A percentile compares a stretch with the other conserved stretches of the same genome.
These are phyloP conservation scores for Lytechinus pictus DNA, from an alignment of 35 echinoderm and acorn worm species.

Conservation along the genomic window DNA sequence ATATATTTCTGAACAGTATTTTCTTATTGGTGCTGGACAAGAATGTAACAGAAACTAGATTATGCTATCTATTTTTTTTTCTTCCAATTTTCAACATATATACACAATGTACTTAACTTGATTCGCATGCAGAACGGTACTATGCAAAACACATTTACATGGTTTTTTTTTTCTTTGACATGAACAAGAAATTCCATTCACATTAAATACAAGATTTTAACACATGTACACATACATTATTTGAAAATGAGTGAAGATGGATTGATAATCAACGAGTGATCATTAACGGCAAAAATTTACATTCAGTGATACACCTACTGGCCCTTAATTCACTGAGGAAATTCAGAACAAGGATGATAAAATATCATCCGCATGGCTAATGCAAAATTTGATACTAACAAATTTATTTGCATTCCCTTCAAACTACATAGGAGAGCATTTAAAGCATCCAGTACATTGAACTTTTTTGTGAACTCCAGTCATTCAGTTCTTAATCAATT, in stretches of 20 bases:
- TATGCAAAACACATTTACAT: not conserved
- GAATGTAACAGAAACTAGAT: not conserved
- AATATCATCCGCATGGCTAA: no score
- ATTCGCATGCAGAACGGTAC: not conserved
- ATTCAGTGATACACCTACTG: not conserved
- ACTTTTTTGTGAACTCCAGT: no score
- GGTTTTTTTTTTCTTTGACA: not conserved
- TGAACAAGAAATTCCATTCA: not conserved
- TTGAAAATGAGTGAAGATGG: not conserved
- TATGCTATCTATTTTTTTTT: not conserved
- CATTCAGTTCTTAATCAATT: not conserved
- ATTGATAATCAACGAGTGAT: not conserved
- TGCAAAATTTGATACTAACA: no score
- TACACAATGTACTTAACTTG: not conserved
- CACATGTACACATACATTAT: not conserved
- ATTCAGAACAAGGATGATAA: no score
- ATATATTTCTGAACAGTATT: not conserved
- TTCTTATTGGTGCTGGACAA: not conserved
- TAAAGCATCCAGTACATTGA: no score
- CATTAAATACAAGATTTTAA: conserved; percentile 4
- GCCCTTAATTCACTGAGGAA: no score
- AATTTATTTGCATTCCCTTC: no score
- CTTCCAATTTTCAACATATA: not conserved
- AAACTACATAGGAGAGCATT: no score
- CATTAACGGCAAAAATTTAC: not conserved